Conservation (phyloP, 2,797 vertebrate species). For the Cyprinella venusta region DNA sequence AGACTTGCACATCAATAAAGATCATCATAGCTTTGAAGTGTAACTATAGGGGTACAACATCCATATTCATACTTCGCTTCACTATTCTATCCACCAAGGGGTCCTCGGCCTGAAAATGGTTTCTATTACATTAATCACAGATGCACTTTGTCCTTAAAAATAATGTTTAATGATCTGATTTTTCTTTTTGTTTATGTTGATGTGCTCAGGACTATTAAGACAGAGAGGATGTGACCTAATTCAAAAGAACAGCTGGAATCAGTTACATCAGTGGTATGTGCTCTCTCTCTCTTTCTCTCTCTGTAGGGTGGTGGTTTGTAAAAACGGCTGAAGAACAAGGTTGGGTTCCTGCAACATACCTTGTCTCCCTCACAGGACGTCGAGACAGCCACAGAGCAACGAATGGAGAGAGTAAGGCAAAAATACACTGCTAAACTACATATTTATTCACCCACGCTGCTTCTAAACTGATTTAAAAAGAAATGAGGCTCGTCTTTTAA, state of each 20-base stretch:
- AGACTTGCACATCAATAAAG: neutral
- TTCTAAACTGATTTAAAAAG: conserved; percentile 12
- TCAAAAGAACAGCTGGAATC: conserved; percentile 48
- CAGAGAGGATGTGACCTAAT: conserved; percentile 39
- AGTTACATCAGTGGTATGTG: conserved; percentile 46
- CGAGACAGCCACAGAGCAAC: conserved; percentile 91
- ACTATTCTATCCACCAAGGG: neutral
- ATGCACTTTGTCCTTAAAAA: neutral
- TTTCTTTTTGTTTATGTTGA: neutral
- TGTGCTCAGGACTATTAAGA: neutral
- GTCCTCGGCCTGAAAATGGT: neutral
- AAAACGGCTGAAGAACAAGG: conserved; percentile 97
- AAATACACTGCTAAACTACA: conserved; percentile 13
- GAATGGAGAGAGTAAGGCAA: conserved; percentile 89
- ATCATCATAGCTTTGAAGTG: neutral
- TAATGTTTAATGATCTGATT: neutral
- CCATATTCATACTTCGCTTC: neutral
- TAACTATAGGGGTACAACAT: neutral
- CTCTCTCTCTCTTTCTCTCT: conserved; percentile 26
- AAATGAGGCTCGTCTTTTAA: conserved; percentile 35
- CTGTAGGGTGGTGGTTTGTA: conserved; percentile 97
- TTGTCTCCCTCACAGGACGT: conserved; percentile 92
- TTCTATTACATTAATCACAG: neutral
- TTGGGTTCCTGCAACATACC: conserved; percentile 96
- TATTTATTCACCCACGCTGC: neutral